Evolutionary conservation across 1,140 invertebrate species (phyloP).

Genomic region (Drosophila serrata): DNA sequence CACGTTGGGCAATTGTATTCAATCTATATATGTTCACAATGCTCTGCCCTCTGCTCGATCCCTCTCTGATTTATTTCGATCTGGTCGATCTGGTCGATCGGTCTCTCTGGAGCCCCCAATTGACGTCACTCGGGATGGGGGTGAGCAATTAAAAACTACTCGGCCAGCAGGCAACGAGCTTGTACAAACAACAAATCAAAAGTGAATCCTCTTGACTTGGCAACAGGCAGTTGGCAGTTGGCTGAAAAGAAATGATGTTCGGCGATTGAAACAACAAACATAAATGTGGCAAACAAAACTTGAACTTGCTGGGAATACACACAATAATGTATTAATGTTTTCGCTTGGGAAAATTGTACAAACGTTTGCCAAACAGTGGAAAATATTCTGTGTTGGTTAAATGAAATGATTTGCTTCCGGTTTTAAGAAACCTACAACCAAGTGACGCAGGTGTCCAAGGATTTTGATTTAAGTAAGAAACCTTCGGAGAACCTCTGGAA

Average conservation of each 20-base stretch:
- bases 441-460: constrained; percentile 29
- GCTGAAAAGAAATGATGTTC: constrained; percentile 18
- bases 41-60: constrained; percentile 8
- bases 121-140: constrained; percentile 62
- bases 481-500: background rate
- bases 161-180: constrained; percentile 52
- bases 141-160: constrained; percentile 79
- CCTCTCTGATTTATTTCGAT: constrained; percentile 17
- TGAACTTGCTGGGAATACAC: background rate
- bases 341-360: background rate
- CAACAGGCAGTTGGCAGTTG: constrained; percentile 37
- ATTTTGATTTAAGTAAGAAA: constrained; percentile 33
- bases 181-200: constrained; percentile 65
- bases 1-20: constrained; percentile 46
- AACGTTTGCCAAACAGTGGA: constrained; percentile 1
- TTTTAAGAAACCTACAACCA: background rate
- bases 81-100: constrained; percentile 8
- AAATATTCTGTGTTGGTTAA: background rate
- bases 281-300: constrained; percentile 35
- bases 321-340: constrained; percentile 19
- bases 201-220: constrained; percentile 38
- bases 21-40: constrained; percentile 19
- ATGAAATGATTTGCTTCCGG: constrained; percentile 3
- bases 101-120: constrained; percentile 39
- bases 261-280: constrained; percentile 34